A percentile compares a stretch with the other conserved stretches of the same genome.
Evolutionary conservation across 2,888 invertebrate species (phyloP).

Genomic region (Limnephilus rhombicus): DNA sequence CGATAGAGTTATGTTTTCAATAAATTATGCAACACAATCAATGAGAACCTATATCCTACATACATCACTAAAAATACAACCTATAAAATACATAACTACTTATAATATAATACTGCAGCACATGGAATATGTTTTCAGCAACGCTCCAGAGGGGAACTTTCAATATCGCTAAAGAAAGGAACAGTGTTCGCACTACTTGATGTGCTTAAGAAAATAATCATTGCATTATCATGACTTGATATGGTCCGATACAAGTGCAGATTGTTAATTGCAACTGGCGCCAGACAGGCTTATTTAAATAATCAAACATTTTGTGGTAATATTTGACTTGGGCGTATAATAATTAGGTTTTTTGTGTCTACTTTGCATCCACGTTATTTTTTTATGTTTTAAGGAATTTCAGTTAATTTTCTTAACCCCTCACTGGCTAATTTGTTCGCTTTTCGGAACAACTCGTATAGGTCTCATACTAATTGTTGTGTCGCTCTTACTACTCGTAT

Average conservation of each 20-base stretch:
- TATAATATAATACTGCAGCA: background rate
- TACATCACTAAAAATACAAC: no score
- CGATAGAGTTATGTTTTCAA: background rate
- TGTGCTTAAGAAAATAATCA: background rate
- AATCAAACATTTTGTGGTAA: no score
- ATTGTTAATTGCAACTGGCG: slow-evolving; percentile 37
- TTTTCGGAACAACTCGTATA: no score
- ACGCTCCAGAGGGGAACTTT: background rate
- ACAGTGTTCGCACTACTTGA: background rate
- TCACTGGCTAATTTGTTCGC: no score
- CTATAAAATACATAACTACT: no score
- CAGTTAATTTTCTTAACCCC: background rate
- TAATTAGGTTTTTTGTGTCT: no score
- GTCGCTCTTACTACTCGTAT: no score
- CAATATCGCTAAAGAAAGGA: background rate
- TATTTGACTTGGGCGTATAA: no score
- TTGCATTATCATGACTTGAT: background rate
- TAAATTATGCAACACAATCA: background rate
- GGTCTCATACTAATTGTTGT: no score
- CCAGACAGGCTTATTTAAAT: background rate
- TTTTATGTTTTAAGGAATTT: background rate
- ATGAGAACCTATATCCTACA: background rate
- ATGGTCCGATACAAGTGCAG: slow-evolving; percentile 11
- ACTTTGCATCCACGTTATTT: no score
- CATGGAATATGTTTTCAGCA: background rate